Evolutionary conservation across 2,888 invertebrate species (phyloP), one percentile per base, ranked within the genome.

Genomic region (Boloria euphrosyne): DNA sequence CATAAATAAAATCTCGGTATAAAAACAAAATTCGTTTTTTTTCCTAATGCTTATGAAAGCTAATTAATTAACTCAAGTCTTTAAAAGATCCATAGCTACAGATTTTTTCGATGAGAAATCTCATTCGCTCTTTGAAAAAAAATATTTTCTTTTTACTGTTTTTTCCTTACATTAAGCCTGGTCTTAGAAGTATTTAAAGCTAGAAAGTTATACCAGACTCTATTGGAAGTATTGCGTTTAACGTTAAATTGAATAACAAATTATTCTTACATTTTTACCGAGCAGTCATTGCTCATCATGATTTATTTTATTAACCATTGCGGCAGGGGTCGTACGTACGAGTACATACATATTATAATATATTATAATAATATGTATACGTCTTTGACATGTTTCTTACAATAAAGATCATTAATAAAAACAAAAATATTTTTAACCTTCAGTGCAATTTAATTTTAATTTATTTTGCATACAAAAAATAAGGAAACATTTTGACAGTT

Each of bases 1-100:
- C 31, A 6, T 6, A 5, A 31, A 31, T 31, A 31, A 31, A 31
- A 6, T 6, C 31, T 31, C 0, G 10, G 7, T 10, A 1, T 38
- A 2, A 38, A 38, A 38, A 10, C 10, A 22, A n/a, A n/a, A n/a
- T n/a, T n/a, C n/a, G n/a, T n/a, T n/a, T n/a, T n/a, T n/a, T 31
- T 6, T 7, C 0, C 7, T 31, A 31, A 31, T 31, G 31, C n/a
- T n/a, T n/a, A 49, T 22, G 46, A 70, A 70, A 70, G 51, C 62
- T 65, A 70, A 67, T 70, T 68, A 70, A 70, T 70, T 70, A 68
- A 51, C 59, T 58, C 65, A 65, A 68, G 65, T 70, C 61, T 63
- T 70, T 68, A 63, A 68, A 68, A 70, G 66, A 68, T 64, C 54
- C 61, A 66, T 65, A 62, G 17, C 52, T 54, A 70, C 61, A 68